A percentile compares a stretch with the other conserved stretches of the same genome.
Conservation (phyloP, 2,888 invertebrate species). For the Trachelus iudaicus region DNA sequence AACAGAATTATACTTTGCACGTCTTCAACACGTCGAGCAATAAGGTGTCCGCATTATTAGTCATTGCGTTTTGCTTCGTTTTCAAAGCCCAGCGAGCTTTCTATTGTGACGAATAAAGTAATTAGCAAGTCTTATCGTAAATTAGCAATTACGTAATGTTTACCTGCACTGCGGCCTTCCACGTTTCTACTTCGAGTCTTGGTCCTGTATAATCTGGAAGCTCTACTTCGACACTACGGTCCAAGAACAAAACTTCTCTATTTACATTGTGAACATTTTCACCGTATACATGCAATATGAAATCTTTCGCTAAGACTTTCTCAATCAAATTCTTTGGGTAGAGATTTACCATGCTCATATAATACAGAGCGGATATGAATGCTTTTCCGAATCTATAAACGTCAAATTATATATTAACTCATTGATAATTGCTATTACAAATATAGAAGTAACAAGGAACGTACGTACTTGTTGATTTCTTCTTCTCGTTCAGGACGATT, state of each 20-base stretch:
- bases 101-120: not conserved
- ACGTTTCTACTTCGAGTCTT: constrained; percentile 66
- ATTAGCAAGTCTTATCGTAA: not conserved
- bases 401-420: constrained; percentile 5
- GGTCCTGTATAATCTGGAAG: constrained; percentile 71
- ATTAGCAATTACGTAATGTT: not conserved
- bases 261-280: constrained; percentile 64
- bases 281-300: constrained; percentile 70
- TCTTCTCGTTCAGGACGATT: constrained; percentile 67
- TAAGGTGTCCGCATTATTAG: not conserved
- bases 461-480: constrained; percentile 68
- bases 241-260: constrained; percentile 74
- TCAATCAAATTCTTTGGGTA: constrained; percentile 73
- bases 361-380: constrained; percentile 65
- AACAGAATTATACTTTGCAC: not conserved
- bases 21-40: not conserved
- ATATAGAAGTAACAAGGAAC: not conserved
- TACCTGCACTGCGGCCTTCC: constrained; percentile 69
- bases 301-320: constrained; percentile 70
- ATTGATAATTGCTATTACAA: not conserved
- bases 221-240: constrained; percentile 73
- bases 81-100: not conserved
- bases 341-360: constrained; percentile 69
- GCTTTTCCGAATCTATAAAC: constrained; percentile 33
- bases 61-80: not conserved